A percentile compares a stretch with the other conserved stretches of the same genome.
Evolutionary conservation across 2,888 invertebrate genomes (phyloP).

Genomic region (Coronaproctus castanopsis): DNA sequence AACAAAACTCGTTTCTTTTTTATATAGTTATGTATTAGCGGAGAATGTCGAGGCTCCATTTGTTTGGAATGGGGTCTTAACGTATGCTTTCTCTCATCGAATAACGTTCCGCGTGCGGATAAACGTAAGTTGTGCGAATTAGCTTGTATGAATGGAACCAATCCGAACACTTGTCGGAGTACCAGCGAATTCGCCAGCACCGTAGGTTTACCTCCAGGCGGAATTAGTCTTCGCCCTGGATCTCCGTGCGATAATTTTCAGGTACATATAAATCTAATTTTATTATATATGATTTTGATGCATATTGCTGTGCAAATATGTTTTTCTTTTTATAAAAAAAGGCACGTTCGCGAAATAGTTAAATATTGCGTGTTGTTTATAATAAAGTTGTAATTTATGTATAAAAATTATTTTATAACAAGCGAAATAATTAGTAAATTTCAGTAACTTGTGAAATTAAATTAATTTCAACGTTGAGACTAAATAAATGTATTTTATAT

Average conservation of each 20-base stretch:
- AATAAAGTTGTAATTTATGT: too few relatives aligned
- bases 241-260: constrained; percentile 98
- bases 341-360: too few relatives aligned
- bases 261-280: too few relatives aligned
- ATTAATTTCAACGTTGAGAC: too few relatives aligned
- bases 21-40: constrained; percentile 67
- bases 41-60: constrained; percentile 86
- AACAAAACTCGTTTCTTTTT: too few relatives aligned
- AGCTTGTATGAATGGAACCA: constrained; percentile 78
- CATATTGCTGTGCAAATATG: too few relatives aligned
- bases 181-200: constrained; percentile 64
- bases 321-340: too few relatives aligned
- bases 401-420: too few relatives aligned
- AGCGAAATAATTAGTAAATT: too few relatives aligned
- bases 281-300: neutral
- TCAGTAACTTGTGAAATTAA: too few relatives aligned
- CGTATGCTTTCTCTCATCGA: constrained; percentile 82
- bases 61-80: constrained; percentile 85
- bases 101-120: constrained; percentile 50
- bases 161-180: constrained; percentile 51
- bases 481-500: too few relatives aligned
- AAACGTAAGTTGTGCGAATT: constrained; percentile 81
- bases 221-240: constrained; percentile 76
- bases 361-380: too few relatives aligned
- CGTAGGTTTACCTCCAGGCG: constrained; percentile 53